These are phyloP conservation scores for Clamator glandarius DNA, from an alignment of 2,797 vertebrate species.

Conservation along the genomic window DNA sequence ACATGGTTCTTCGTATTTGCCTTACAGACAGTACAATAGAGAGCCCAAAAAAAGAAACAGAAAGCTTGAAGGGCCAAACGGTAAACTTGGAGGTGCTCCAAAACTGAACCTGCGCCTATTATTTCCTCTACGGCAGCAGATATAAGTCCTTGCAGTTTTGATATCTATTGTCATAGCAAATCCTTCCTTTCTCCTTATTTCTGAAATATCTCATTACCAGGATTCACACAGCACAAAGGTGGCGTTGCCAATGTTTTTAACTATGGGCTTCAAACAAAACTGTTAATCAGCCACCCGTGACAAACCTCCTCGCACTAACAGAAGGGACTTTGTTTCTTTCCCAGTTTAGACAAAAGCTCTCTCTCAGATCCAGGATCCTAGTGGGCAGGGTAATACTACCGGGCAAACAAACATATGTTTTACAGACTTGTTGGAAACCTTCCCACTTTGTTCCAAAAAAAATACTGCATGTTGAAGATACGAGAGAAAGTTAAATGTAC, in stretches of 20 bases:
- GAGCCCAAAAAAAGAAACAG: background rate
- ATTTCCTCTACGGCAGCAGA: background rate
- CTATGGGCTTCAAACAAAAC: background rate
- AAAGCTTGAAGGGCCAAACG: background rate
- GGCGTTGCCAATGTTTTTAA: background rate
- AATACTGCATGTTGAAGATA: background rate
- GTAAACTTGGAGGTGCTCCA: background rate
- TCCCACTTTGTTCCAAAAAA: background rate
- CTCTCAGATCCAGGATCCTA: background rate
- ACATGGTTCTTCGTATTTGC: background rate
- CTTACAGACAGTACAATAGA: background rate
- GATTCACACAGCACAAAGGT: background rate
- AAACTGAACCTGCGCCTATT: rapidly evolving
- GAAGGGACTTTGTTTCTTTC: background rate
- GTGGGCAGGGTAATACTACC: background rate
- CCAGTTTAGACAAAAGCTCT: background rate
- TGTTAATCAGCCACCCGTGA: background rate
- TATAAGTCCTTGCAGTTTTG: background rate
- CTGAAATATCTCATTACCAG: background rate
- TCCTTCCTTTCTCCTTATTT: background rate
- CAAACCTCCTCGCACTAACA: background rate
- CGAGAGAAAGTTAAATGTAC: background rate
- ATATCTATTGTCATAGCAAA: background rate
- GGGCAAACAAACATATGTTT: background rate
- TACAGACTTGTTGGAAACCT: background rate